Evolutionary conservation across 2,888 invertebrate species (phyloP).

Genomic region (Zygothrica quintamaculata): DNA sequence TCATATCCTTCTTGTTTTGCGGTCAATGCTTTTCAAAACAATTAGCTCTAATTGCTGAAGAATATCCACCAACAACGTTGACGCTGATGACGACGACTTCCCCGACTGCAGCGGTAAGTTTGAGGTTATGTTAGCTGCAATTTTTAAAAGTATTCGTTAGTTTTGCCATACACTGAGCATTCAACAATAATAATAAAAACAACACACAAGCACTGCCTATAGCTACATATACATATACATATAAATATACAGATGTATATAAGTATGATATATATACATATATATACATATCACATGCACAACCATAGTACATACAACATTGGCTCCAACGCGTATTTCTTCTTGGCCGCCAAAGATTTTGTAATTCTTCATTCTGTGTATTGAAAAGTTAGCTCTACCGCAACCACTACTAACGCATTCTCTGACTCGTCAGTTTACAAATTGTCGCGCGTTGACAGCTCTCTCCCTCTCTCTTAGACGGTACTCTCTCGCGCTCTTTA

Average conservation of each 20-base stretch:
- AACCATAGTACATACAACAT: slow-evolving; percentile 23
- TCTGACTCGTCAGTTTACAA: slow-evolving; percentile 67
- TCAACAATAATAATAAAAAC: slow-evolving; percentile 9
- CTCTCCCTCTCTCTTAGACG: slow-evolving; percentile 19
- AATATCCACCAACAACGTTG: slow-evolving; percentile 71
- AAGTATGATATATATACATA: neutral
- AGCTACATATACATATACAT: no score
- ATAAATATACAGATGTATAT: no score
- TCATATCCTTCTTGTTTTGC: slow-evolving; percentile 71
- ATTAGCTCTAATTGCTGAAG: slow-evolving; percentile 63
- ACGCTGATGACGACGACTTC: slow-evolving; percentile 76
- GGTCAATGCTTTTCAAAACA: slow-evolving; percentile 60
- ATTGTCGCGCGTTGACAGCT: slow-evolving; percentile 68
- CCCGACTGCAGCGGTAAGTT: slow-evolving; percentile 82
- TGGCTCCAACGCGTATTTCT: slow-evolving; percentile 31
- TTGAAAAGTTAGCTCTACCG: slow-evolving; percentile 67
- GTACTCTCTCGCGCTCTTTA: slow-evolving; percentile 57
- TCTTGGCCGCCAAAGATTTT: slow-evolving; percentile 59
- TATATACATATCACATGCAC: slow-evolving; percentile 13
- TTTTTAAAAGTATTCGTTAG: slow-evolving; percentile 58
- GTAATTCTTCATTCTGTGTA: slow-evolving; percentile 63
- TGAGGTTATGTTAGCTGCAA: slow-evolving; percentile 81
- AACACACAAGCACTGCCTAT: no score
- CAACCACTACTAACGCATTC: slow-evolving; percentile 46
- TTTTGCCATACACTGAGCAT: slow-evolving; percentile 24